Base-by-base conservation (phyloP, 2,888 invertebrate species). In the Acleris laterana region DNA sequence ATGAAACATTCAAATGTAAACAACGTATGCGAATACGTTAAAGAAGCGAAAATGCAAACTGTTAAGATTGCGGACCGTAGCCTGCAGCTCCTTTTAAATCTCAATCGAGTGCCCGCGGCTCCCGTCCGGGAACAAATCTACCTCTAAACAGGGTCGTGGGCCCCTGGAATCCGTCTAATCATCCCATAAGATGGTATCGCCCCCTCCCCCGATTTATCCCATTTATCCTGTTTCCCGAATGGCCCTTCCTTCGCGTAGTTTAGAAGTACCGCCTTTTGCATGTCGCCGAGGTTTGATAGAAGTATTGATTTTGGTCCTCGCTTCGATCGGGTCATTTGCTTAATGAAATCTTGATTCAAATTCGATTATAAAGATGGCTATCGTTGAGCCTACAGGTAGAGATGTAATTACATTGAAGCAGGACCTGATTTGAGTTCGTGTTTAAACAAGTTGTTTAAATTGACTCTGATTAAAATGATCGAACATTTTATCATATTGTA, bases 131-230 rank as follows among this genome's bases (percentile, higher is more conserved):
- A 32, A 17, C 49, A 50, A 49, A 50, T 19, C 7, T 9, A 28
- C 1, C 49, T 44, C 60, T 48, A 44, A 3, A 9, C 5, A 53
- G 60, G 22, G 60, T 5, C 64, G 6, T 1, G 42, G 59, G 60
- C 42, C 5, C 0, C 32, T n/a, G 17, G n/a, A 7, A 48, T 19
- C 44, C 20, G 55, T 16, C 55, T 65, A 65, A 65, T 65, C 65
- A 61, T 61, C 60, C 55, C 58, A 61, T 57, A 64, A 65, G 65
- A 65, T 65, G 65, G 60, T 60, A 61, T 65, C 65, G 44, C 28
- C 17, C 25, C 11, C 46, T 46, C 65, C 65, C 65, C 56, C 60
- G 53, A 65, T 56, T 65, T 61, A 65, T 65, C 60, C 60, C 55
- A 44, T 44, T 61, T 61, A 65, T 65, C 60, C 60, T 50, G 32